A percentile compares a stretch with the other conserved stretches of the same genome.
phyloP scores from a whole-genome alignment of 2,888 invertebrate genomes.

The Caenorhabditis drosophilae region DNA sequence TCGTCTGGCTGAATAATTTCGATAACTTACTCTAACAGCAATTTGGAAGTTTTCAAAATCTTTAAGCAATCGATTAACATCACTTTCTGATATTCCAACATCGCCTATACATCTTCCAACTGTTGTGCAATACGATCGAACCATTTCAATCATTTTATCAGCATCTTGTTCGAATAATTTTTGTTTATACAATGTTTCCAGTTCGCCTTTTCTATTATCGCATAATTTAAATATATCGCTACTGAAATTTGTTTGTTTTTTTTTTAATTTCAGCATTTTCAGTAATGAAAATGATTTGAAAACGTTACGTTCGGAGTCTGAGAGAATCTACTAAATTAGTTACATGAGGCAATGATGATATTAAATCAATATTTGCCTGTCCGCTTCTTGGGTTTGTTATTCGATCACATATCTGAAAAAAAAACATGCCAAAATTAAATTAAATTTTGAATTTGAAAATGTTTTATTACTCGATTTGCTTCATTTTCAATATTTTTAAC shows the following conservation, averaged over 20 bases:
- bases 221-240: constrained; percentile 89
- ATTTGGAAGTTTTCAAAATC: constrained; percentile 28
- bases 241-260: too few relatives aligned
- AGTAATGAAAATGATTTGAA: too few relatives aligned
- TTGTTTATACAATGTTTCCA: constrained; percentile 94
- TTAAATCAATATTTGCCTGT: constrained; percentile 75
- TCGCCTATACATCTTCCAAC: constrained; percentile 39
- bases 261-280: too few relatives aligned
- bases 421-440: too few relatives aligned
- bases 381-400: constrained; percentile 35
- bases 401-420: constrained; percentile 33
- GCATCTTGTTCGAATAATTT: constrained; percentile 95
- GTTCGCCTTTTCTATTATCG: constrained; percentile 90
- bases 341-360: constrained; percentile 71
- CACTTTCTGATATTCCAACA: constrained; percentile 40
- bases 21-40: too few relatives aligned
- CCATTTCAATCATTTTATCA: constrained; percentile 74
- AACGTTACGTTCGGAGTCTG: too few relatives aligned
- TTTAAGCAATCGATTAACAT: constrained; percentile 21
- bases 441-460: constrained; percentile 1
- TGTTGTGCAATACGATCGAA: constrained; percentile 20
- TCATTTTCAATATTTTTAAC: constrained; percentile 90
- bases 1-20: too few relatives aligned
- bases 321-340: constrained; percentile 68
- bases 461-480: constrained; percentile 75